Evolutionary conservation across 2,113 vertebrate species (phyloP), one percentile per base, ranked within the genome.

Genomic region (Nannobrachium achirus): DNA sequence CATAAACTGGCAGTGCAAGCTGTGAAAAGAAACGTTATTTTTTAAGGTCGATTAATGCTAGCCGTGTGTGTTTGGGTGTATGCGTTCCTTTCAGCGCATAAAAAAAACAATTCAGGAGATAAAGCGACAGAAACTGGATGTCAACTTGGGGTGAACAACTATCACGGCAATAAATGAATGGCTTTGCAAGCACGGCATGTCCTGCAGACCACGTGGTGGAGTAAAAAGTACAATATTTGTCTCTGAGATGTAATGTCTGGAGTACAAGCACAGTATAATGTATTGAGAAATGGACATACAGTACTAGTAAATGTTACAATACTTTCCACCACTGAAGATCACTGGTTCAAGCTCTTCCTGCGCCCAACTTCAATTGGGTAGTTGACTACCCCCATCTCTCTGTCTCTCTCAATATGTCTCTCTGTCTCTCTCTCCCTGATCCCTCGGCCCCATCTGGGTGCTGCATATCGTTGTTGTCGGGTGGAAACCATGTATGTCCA

Each of bases 141-240:
- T 44, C 40, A 45, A 19, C 57, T 19, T 60, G 1, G 11, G 10
- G 7, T 11, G 13, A 40, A 58, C 2, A 16, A 1, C 15, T 41
- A 58, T 58, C 15, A 44, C 5, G 18, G 16, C 19, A 20, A 19
- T 25, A 25, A n/a, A n/a, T n/a, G n/a, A 19, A 56, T 38, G 20
- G 13, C 13, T 14, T 56, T 39, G 53, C 25, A 56, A 56, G 33
- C 53, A 38, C 14, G 25, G 53, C 6, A 1, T 56, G 11, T 56
- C 53, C 7, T 33, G 13, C 39, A 63, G 60, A 50, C 59, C 11
- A 49, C n/a, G n/a, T n/a, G n/a, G n/a, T n/a, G n/a, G n/a, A n/a
- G n/a, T n/a, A n/a, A n/a, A n/a, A n/a, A n/a, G n/a, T n/a, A n/a
- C n/a, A n/a, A n/a, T n/a, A n/a, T n/a, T n/a, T n/a, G n/a, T n/a